phyloP scores from a whole-genome alignment of 2,888 invertebrate genomes.

The Lordiphosa andalusiaca region DNA sequence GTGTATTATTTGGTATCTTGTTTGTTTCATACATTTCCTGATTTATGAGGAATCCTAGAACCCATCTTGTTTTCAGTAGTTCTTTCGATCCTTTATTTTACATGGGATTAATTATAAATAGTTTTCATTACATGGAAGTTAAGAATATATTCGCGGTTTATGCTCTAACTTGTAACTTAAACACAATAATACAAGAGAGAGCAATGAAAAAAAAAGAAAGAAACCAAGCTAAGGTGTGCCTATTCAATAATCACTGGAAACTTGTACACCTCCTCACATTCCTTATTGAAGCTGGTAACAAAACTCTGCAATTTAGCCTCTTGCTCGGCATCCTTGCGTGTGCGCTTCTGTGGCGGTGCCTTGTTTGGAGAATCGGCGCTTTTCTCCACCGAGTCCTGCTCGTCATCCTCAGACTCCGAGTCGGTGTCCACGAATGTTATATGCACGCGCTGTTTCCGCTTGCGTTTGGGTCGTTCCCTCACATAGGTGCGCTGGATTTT shows the following conservation, averaged over 20 bases:
- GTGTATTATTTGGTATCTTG: too few relatives aligned
- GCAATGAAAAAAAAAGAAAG: background rate
- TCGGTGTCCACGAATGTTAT: conserved; percentile 69
- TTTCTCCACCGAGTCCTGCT: conserved; percentile 40
- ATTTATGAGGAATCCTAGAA: too few relatives aligned
- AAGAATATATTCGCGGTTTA: too few relatives aligned
- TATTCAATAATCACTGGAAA: conserved; percentile 75
- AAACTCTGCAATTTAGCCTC: conserved; percentile 64
- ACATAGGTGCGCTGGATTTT: conserved; percentile 72
- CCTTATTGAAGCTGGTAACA: conserved; percentile 73
- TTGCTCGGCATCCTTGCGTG: conserved; percentile 41
- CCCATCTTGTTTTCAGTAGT: too few relatives aligned
- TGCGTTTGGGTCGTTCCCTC: conserved; percentile 59
- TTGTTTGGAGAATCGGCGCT: conserved; percentile 45
- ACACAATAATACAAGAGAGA: background rate
- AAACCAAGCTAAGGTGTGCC: background rate
- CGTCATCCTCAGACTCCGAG: conserved; percentile 51
- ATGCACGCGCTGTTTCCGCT: conserved; percentile 61
- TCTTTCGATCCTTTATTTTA: too few relatives aligned
- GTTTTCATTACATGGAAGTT: too few relatives aligned
- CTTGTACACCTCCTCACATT: conserved; percentile 76
- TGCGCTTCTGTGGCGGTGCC: conserved; percentile 43
- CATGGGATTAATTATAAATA: too few relatives aligned
- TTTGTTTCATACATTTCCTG: too few relatives aligned
- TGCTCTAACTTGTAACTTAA: background rate